These are phyloP conservation scores for Zaprionus ghesquierei DNA, from an alignment of 1,140 invertebrate genomes.

Conservation along the genomic window DNA sequence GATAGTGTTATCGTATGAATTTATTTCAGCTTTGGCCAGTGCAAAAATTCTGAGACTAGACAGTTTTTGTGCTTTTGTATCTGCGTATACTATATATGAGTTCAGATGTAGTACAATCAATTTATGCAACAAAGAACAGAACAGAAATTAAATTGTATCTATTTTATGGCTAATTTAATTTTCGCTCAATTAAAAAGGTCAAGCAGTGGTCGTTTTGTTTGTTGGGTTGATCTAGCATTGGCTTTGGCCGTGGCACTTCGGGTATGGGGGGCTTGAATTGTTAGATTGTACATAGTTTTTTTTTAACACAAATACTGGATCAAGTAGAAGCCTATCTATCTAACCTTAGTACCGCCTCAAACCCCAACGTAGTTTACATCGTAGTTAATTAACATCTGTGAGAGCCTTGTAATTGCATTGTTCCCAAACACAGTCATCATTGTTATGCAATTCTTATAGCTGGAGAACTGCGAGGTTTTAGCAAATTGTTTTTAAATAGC, in stretches of 20 bases:
- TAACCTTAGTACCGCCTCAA: neutral
- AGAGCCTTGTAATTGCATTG: conserved; percentile 14
- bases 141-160: conserved; percentile 73
- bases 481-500: neutral
- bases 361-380: neutral
- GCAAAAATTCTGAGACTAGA: neutral
- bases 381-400: neutral
- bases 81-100: conserved; percentile 8
- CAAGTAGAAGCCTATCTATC: neutral
- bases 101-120: conserved; percentile 13
- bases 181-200: conserved; percentile 76
- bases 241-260: conserved; percentile 49
- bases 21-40: neutral
- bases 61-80: conserved; percentile 4
- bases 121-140: conserved; percentile 42
- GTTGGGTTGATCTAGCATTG: conserved; percentile 35
- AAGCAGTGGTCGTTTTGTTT: conserved; percentile 55
- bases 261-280: conserved; percentile 46
- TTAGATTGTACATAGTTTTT: conserved; percentile 21
- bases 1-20: conserved; percentile 13
- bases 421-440: neutral
- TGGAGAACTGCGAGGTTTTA: neutral
- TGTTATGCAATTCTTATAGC: conserved; percentile 13
- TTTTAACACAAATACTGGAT: neutral
- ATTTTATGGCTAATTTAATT: conserved; percentile 78